A percentile compares a stretch with the other conserved stretches of the same genome.
These are phyloP conservation scores for Agonopterix subpropinquella DNA, from an alignment of 2,888 invertebrate genomes.

Conservation along the genomic window DNA sequence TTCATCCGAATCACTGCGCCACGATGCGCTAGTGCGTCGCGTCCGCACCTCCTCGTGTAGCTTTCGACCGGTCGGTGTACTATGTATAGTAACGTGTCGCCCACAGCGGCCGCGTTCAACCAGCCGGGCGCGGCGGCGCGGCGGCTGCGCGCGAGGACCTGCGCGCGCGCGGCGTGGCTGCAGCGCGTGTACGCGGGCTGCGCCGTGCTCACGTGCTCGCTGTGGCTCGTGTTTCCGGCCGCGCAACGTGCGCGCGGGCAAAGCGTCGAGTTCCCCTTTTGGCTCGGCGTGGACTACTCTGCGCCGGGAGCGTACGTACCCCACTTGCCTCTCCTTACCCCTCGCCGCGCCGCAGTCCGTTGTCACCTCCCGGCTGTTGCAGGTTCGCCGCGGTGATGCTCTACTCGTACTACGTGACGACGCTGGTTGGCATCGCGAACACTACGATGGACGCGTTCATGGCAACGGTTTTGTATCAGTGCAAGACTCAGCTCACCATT, in stretches of 20 bases:
- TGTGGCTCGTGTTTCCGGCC: conserved; percentile 47
- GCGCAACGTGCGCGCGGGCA: conserved; percentile 24
- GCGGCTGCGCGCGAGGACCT: conserved; percentile 13
- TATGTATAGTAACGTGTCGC: background rate
- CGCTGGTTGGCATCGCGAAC: conserved; percentile 63
- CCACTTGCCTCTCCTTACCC: background rate
- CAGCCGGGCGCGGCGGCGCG: conserved; percentile 12
- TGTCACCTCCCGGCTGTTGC: background rate
- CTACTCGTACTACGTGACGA: conserved; percentile 57
- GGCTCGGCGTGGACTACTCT: conserved; percentile 19
- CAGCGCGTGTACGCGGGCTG: conserved; percentile 26
- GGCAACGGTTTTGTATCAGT: conserved; percentile 53
- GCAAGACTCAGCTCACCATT: conserved; percentile 50
- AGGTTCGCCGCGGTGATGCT: conserved; percentile 44
- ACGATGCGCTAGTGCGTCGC: background rate
- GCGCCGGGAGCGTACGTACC: conserved; percentile 14
- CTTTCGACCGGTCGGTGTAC: background rate
- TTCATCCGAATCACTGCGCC: too few species aligned
- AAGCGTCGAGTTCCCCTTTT: conserved; percentile 36
- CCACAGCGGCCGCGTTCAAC: conserved; percentile 6
- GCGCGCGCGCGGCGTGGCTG: conserved; percentile 16
- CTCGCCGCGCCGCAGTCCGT: background rate
- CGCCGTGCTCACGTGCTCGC: conserved; percentile 50
- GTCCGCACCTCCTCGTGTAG: too few species aligned
- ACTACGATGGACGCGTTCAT: conserved; percentile 67